phyloP scores from a whole-genome alignment of 2,888 invertebrate genomes.

The Sussaba pulchella region DNA sequence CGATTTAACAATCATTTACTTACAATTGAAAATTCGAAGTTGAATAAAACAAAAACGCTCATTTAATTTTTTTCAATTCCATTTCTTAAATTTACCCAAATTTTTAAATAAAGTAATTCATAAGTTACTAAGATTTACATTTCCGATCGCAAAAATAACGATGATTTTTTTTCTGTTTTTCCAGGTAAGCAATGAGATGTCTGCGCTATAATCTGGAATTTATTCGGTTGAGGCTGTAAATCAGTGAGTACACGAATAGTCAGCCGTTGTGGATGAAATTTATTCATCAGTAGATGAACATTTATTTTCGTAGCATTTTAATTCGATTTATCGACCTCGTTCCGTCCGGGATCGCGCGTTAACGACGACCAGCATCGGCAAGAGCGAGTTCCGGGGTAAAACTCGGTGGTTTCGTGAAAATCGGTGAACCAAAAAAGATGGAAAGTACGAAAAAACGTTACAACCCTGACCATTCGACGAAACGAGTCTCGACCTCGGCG shows the following conservation, averaged over 20 bases:
- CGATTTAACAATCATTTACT: neutral
- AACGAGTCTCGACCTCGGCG: slow-evolving; percentile 17
- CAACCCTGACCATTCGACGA: slow-evolving; percentile 39
- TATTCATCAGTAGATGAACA: too few species aligned
- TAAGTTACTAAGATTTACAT: too few species aligned
- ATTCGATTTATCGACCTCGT: too few species aligned
- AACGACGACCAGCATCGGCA: slow-evolving; percentile 28
- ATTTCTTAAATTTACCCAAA: too few species aligned
- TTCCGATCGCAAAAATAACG: neutral
- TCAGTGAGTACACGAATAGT: slow-evolving; percentile 18
- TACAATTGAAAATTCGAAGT: too few species aligned
- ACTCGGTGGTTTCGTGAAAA: slow-evolving; percentile 26
- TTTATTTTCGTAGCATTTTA: too few species aligned
- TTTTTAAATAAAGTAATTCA: too few species aligned
- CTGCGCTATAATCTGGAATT: neutral
- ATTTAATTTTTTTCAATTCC: too few species aligned
- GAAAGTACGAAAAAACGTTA: neutral
- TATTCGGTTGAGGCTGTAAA: neutral
- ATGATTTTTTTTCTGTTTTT: slow-evolving; percentile 11
- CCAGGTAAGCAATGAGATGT: slow-evolving; percentile 22
- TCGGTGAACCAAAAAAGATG: slow-evolving; percentile 18
- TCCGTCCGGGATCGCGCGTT: slow-evolving; percentile 23
- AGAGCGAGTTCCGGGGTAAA: slow-evolving; percentile 49
- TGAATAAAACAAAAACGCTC: too few species aligned
- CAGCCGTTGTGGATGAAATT: neutral